Base-by-base conservation (phyloP, 2,113 vertebrate genomes). In the Kryptolebias marmoratus region DNA sequence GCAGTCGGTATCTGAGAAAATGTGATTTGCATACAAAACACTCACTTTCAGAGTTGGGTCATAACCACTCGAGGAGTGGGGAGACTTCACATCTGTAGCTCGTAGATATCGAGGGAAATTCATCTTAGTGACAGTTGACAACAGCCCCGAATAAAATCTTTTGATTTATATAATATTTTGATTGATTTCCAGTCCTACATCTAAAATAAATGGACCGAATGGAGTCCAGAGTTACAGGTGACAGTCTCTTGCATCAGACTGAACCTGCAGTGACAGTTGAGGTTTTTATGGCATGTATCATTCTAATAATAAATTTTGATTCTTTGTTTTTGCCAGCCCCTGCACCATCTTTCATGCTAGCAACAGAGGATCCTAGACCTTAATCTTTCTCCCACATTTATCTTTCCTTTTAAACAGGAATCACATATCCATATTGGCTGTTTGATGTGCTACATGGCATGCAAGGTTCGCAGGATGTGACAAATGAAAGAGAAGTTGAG, bases 351-450 rank as follows among this genome's bases (percentile, higher is more conserved):
- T 59, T 80, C 55, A 64, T 52, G 39, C 57, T 56, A 45, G 27
- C 31, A 42, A 66, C 64, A 63, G 45, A 45, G 55, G 7, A 47
- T 69, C 53, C 42, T 30, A 42, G 12, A 61, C 61, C 42, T 67
- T 79, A 70, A 84, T 82, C 70, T 88, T 22, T 22, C 63, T 61
- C 42, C 15, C 36, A 30, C 74, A 71, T 83, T 82, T 75, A 56
- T 70, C 77, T 77, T 55, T 64, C 50, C 44, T 68, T 78, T 16
- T 71, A 56, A 71, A 83, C 65, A 70, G 71, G 56, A 79, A 61
- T 52, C 53, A 28, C 27, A 73, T 52, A 50, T 52, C 15, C 57
- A 53, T 69, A 28, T 44, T 53, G 54, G 71, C 57, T 75, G 62
- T 71, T 50, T 80, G 79, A 83, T 69, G 77, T 62, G 70, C 36